phyloP scores from a whole-genome alignment of 2,113 vertebrate genomes.

The Cephalopholis sonnerati region DNA sequence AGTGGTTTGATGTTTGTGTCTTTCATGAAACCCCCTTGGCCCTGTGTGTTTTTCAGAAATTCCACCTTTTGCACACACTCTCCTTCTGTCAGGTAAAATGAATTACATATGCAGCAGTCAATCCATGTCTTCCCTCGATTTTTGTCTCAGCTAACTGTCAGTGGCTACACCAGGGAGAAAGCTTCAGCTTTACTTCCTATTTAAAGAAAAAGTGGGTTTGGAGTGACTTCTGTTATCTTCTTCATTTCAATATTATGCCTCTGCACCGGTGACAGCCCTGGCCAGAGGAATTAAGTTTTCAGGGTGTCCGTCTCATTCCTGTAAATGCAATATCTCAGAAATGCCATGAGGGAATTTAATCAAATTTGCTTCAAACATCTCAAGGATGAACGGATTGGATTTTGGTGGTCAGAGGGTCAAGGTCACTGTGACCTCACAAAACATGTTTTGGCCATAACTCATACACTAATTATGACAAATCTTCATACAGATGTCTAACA shows the following conservation, averaged over 20 bases:
- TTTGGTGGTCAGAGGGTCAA: too few relatives aligned
- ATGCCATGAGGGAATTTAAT: too few relatives aligned
- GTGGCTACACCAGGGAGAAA: background rate
- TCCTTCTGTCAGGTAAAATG: background rate
- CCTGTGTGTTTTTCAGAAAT: slow-evolving; percentile 18
- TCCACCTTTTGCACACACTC: background rate
- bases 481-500: too few relatives aligned
- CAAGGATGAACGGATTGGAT: too few relatives aligned
- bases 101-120: background rate
- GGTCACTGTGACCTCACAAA: too few relatives aligned
- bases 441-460: too few relatives aligned
- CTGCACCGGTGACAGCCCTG: too few relatives aligned
- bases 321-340: too few relatives aligned
- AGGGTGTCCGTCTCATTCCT: too few relatives aligned
- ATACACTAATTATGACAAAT: too few relatives aligned
- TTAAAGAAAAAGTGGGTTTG: slow-evolving; percentile 10
- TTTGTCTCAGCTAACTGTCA: slow-evolving; percentile 24
- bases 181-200: slow-evolving; percentile 8
- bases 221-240: slow-evolving; percentile 24
- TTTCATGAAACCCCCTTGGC: slow-evolving; percentile 1
- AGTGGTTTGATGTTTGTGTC: slow-evolving; percentile 25
- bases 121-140: background rate
- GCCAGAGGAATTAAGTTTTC: too few relatives aligned
- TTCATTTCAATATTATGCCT: background rate
- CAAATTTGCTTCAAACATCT: too few relatives aligned